A percentile compares a stretch with the other conserved stretches of the same genome.
phyloP scores from a whole-genome alignment of 2,888 invertebrate species.

The Hylaea fasciaria region DNA sequence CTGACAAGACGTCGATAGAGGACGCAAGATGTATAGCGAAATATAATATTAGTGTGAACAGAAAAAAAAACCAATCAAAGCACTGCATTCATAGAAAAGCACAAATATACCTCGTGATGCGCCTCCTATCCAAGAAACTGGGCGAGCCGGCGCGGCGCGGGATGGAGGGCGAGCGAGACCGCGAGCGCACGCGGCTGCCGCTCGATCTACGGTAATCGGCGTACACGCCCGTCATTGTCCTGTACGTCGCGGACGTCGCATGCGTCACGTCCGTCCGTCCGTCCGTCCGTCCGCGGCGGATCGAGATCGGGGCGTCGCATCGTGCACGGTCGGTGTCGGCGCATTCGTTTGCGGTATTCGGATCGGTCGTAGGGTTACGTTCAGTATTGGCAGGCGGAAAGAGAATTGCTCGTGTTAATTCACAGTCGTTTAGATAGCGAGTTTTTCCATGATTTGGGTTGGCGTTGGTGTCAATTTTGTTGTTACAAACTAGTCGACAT shows the following conservation, averaged over 20 bases:
- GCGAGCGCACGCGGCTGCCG: constrained; percentile 80
- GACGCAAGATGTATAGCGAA: neutral
- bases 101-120: constrained; percentile 95
- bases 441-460: constrained; percentile 12
- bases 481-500: too few species aligned
- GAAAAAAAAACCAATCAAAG: constrained; percentile 4
- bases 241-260: constrained; percentile 50
- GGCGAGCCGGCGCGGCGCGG: constrained; percentile 97
- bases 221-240: constrained; percentile 84
- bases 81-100: constrained; percentile 13
- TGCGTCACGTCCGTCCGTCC: constrained; percentile 41
- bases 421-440: constrained; percentile 15
- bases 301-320: neutral
- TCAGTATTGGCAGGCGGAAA: constrained; percentile 29
- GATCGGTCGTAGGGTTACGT: constrained; percentile 1
- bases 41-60: neutral
- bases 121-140: constrained; percentile 95
- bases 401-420: constrained; percentile 32
- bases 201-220: constrained; percentile 82
- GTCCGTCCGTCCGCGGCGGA: constrained; percentile 14
- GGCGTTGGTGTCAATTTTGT: neutral
- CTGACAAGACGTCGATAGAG: too few species aligned
- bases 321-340: neutral
- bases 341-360: constrained; percentile 27
- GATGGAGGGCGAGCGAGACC: constrained; percentile 92